Base-by-base conservation (phyloP, 2,888 invertebrate species). In the Pandemis cinnamomeana region DNA sequence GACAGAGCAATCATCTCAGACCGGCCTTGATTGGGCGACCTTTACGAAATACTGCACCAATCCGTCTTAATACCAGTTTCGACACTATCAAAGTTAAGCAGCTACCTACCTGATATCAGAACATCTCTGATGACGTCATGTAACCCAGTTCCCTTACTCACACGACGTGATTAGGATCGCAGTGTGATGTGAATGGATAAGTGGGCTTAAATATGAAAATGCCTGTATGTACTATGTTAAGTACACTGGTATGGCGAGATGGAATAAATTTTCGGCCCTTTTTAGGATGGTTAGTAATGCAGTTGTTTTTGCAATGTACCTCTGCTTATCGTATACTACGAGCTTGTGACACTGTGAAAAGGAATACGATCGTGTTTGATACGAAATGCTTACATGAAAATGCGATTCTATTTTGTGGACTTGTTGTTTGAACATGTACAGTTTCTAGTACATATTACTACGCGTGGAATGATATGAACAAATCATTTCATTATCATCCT, bases 11-110 rank as follows among this genome's bases (percentile, higher is more conserved):
- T 60, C 51, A 51, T 66, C 69, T 7, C 41, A 63, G 69, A 51
- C 60, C 51, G 60, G 71, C 66, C 74, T 71, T 71, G 67, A 71
- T 74, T 71, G 66, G 20, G 10, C 69, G 70, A 74, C 74, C 70
- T 74, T 74, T 74, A 67, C 41, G 44, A 74, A 74, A 74, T 70
- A 70, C 66, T 70, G 73, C 66, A 71, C 74, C 74, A 71, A 74
- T 74, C 70, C 53, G 61, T 74, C 70, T 74, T 71, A 74, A 74
- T 74, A 74, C 71, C 74, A 74, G 67, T 74, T 74, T 74, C 71
- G 66, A 67, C 74, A 74, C 60, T 36, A 69, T 51, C 51, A 70
- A 66, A 70, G 13, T 73, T 67, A 67, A 74, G 70, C 60, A 70
- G 73, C 64, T 44, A 62, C 20, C 44, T 62, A 72, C 72, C 66